These are phyloP conservation scores for Cotesia congregata DNA, from an alignment of 2,888 invertebrate species.

Conservation along the genomic window DNA sequence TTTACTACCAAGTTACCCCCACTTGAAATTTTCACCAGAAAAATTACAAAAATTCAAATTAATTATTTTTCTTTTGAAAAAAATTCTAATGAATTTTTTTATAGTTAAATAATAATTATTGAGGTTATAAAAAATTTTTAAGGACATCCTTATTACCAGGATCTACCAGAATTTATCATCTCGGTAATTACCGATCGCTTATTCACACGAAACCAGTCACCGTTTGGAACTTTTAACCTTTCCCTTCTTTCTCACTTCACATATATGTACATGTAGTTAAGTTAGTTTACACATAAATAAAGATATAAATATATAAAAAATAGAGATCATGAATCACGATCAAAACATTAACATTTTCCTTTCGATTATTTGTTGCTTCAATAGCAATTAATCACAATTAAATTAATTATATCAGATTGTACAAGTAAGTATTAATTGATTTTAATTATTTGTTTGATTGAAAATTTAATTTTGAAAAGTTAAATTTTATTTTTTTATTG, in stretches of 20 bases:
- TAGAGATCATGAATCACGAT: slow-evolving; percentile 56
- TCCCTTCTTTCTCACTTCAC: slow-evolving; percentile 39
- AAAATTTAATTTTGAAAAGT: no score
- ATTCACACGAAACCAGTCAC: slow-evolving; percentile 59
- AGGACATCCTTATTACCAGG: slow-evolving; percentile 44
- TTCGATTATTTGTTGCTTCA: slow-evolving; percentile 54
- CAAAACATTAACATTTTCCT: slow-evolving; percentile 56
- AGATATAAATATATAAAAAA: slow-evolving; percentile 40
- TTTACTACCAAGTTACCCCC: not conserved
- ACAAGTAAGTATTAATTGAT: not conserved
- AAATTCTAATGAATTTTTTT: no score
- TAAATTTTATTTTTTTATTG: no score
- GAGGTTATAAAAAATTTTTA: no score
- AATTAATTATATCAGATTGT: not conserved
- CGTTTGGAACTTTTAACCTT: slow-evolving; percentile 9
- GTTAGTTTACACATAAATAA: slow-evolving; percentile 31
- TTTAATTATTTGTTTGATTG: no score
- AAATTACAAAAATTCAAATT: no score
- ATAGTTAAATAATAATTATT: no score
- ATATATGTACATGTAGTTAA: slow-evolving; percentile 34
- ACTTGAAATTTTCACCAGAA: not conserved
- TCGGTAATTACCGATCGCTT: slow-evolving; percentile 63
- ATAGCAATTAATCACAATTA: not conserved
- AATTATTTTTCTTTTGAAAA: no score
- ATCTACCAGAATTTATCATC: slow-evolving; percentile 60